A percentile compares a stretch with the other conserved stretches of the same genome.
Conservation (phyloP, 2,888 invertebrate species). For the Synergus laeviventris region DNA sequence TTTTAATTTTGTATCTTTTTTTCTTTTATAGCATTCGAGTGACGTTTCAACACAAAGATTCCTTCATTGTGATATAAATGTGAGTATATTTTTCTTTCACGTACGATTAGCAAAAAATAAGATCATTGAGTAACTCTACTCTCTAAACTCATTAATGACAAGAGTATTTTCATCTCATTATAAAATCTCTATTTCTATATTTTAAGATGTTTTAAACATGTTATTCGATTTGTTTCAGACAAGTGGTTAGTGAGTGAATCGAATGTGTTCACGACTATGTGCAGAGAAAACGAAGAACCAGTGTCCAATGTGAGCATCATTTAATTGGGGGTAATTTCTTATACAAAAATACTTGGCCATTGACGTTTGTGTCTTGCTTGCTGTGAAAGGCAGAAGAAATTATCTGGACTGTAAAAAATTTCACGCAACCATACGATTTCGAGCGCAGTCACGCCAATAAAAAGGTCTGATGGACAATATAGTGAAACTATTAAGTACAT, state of each 20-base stretch:
- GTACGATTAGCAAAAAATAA: constrained; percentile 41
- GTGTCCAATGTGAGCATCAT: constrained; percentile 60
- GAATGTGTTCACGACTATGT: constrained; percentile 68
- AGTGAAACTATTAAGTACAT: constrained; percentile 67
- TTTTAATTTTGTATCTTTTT: constrained; percentile 14
- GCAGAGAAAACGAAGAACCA: constrained; percentile 62
- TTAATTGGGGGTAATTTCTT: constrained; percentile 54
- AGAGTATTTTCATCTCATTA: too few relatives aligned
- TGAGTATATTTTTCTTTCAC: constrained; percentile 62
- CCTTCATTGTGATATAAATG: constrained; percentile 76
- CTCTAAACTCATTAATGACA: not conserved
- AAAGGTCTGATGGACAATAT: constrained; percentile 61
- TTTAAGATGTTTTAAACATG: not conserved
- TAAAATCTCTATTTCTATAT: too few relatives aligned
- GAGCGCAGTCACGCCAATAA: constrained; percentile 23
- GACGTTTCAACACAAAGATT: constrained; percentile 73
- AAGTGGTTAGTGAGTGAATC: constrained; percentile 72
- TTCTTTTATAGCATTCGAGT: constrained; percentile 72
- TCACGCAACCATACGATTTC: constrained; percentile 16
- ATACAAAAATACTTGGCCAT: constrained; percentile 53
- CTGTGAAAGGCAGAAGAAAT: constrained; percentile 59
- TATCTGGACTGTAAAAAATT: constrained; percentile 27
- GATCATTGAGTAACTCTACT: constrained; percentile 7
- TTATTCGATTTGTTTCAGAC: constrained; percentile 59
- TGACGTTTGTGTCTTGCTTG: constrained; percentile 62